Evolutionary conservation across 2,888 invertebrate genomes (phyloP), one percentile per base, ranked within the genome.

Genomic region (Trypoxylon attenuatum): DNA sequence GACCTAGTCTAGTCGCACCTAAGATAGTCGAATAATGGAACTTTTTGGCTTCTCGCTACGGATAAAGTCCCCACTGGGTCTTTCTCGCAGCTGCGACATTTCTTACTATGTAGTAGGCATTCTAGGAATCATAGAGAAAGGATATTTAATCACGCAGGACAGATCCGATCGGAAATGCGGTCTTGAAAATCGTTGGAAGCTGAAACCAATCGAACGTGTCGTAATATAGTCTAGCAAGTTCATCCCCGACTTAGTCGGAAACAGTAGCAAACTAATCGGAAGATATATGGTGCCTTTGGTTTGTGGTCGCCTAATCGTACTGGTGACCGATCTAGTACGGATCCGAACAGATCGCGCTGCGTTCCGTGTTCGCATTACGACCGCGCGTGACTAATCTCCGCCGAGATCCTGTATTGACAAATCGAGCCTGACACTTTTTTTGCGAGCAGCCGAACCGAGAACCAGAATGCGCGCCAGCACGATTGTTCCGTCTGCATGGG

Each of bases 371-470:
- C 66, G 55, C 70, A 77, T 78, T 74, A 76, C 76, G 65, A 49
- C 49, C 69, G 71, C 71, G 72, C 76, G 81, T 82, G 82, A 82
- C 81, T 82, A 82, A 82, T 81, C 71, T 71, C 63, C 66, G 53
- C 33, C 73, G 69, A 81, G 81, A 82, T 81, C 77, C 80, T 71
- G 77, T 77, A 77, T 79, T 78, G 78, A 82, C 83, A 81, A 82
- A 83, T 83, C 78, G 76, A 62, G 75, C 61, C 55, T 47, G 60
- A 60, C 53, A 62, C 64, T 71, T 70, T 69, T 69, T 71, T 49
- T 56, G 5, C 53, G 38, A 42, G 41, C 54, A n/a, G n/a, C n/a
- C n/a, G n/a, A n/a, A n/a, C n/a, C n/a, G n/a, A n/a, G n/a, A n/a
- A 46, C 43, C 67, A 13, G 13, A 18, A 16, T 22, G 60, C 39